phyloP scores from a whole-genome alignment of 2,888 invertebrate genomes.

The Leptogaster cylindrica region DNA sequence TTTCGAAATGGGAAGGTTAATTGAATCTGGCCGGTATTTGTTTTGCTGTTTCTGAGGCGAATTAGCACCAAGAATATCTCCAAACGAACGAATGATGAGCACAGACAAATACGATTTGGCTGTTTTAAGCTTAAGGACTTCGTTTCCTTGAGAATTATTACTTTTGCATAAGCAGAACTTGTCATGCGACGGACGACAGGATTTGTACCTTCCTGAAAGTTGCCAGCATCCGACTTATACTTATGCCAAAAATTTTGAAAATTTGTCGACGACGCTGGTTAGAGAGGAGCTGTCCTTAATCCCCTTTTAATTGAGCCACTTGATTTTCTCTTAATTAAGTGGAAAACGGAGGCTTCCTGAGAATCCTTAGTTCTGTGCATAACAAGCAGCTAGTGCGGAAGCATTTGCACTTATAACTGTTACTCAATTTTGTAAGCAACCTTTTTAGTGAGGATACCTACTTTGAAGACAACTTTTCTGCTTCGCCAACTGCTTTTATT shows the following conservation, averaged over 20 bases:
- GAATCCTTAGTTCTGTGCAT: not conserved
- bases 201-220: not conserved
- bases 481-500: too few relatives aligned
- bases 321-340: conserved; percentile 10
- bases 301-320: conserved; percentile 16
- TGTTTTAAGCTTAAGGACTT: not conserved
- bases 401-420: too few relatives aligned
- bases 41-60: conserved; percentile 16
- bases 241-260: not conserved
- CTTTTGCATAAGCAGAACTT: not conserved
- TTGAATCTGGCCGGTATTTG: conserved; percentile 39
- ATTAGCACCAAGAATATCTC: conserved; percentile 4
- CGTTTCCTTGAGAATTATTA: not conserved
- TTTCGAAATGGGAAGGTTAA: conserved; percentile 33
- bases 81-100: not conserved
- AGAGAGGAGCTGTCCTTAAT: not conserved
- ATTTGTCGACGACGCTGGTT: not conserved
- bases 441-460: too few relatives aligned
- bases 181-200: not conserved
- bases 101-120: not conserved
- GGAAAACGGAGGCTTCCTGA: not conserved
- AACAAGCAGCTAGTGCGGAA: not conserved
- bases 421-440: too few relatives aligned
- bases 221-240: not conserved
- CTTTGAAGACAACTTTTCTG: too few relatives aligned